Evolutionary conservation across 2,888 invertebrate species (phyloP), one percentile per base, ranked within the genome.

Genomic region (Litoditis marina): DNA sequence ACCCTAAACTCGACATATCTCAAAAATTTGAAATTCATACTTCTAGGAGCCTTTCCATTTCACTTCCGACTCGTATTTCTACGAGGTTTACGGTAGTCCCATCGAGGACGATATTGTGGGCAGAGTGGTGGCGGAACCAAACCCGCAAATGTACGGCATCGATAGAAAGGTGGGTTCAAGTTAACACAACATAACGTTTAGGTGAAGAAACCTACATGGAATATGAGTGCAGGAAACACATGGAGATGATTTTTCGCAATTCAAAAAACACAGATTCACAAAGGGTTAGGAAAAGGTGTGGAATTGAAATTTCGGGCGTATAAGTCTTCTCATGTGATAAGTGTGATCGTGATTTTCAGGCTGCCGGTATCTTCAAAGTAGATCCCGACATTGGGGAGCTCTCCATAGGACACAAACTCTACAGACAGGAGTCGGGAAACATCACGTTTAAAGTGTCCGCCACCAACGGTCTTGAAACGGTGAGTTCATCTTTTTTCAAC

Each of bases 381-480:
- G 67, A 65, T 34, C 19, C 61, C 19, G 71, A 73, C n/a, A 56
- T 55, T 11, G 71, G 69, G 6, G 71, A 69, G 7, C 8, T 69
- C 16, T 13, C 69, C 7, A 68, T 68, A 11, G 71, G 67, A 19
- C 60, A 62, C 22, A 46, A 50, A 2, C 52, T 71, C 47, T 67
- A 69, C 47, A 49, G 63, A 2, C 52, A 42, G 13, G 28, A 60
- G 28, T 27, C 52, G 11, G 71, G 69, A 6, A 64, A 66, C 7
- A 47, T 69, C 22, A 51, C 52, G 8, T 68, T 73, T 31, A 62
- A 61, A 25, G 60, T 73, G 1, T 73, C 73, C 0, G 65, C 73
- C 0, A 73, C 73, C n/a, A 66, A 73, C 60, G 73, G 73, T 5
- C 54, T 66, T 30, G 58, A 65, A 31, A 73, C 73, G 63, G 73